Percentiles rank a stretch among this genome's conserved stretches.
Evolutionary conservation across 2,888 invertebrate species (phyloP).

Genomic region (Pachliopta kotzebuea): DNA sequence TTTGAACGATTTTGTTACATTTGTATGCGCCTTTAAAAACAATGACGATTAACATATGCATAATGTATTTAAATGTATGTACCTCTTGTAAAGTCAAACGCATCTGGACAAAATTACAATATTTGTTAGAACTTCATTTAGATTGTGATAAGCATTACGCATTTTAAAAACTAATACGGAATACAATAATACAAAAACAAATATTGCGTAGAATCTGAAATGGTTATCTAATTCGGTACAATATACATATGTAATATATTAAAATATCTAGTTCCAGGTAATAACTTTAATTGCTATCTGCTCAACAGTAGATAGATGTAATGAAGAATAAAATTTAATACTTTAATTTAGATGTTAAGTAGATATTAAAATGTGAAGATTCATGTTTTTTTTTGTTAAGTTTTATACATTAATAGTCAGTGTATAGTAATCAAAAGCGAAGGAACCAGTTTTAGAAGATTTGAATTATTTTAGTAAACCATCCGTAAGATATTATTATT

Average conservation of each 20-base stretch:
- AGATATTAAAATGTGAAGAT: constrained; percentile 14
- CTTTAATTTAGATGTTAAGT: constrained; percentile 8
- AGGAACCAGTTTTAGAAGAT: constrained; percentile 20
- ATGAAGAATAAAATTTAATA: not conserved
- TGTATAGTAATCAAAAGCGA: constrained; percentile 14
- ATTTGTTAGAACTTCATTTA: constrained; percentile 4
- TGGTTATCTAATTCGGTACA: too few species aligned
- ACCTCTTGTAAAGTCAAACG: constrained; percentile 4
- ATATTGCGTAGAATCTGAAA: too few species aligned
- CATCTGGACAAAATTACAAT: not conserved
- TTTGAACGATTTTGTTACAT: not conserved
- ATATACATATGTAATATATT: too few species aligned
- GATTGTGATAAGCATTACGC: not conserved
- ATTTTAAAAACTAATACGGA: not conserved
- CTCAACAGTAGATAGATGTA: not conserved
- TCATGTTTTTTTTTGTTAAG: constrained; percentile 19
- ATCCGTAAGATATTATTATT: not conserved
- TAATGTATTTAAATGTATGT: constrained; percentile 10
- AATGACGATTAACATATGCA: not conserved
- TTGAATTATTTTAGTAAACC: constrained; percentile 19
- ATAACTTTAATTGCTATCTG: not conserved
- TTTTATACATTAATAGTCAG: constrained; percentile 13
- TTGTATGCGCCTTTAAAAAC: constrained; percentile 5
- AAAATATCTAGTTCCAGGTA: too few species aligned
- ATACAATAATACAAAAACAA: not conserved